Conservation (phyloP, 2,888 invertebrate genomes). For the Spodoptera exigua region DNA sequence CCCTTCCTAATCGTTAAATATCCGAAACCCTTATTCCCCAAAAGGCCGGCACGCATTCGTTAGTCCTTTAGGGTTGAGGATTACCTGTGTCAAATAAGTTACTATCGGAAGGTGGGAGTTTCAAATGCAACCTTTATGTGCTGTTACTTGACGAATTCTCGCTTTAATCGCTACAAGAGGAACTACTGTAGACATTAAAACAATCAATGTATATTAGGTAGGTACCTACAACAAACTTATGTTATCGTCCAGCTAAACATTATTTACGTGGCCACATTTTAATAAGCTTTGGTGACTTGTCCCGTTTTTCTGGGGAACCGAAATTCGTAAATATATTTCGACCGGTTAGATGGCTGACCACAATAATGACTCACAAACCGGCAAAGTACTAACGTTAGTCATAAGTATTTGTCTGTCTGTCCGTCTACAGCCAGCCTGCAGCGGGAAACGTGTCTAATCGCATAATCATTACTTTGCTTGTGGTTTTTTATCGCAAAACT, state of each 20-base stretch:
- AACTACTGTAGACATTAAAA: too few species aligned
- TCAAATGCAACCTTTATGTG: too few species aligned
- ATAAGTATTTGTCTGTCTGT: constrained; percentile 2
- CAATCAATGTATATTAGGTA: not conserved
- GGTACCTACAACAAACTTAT: not conserved
- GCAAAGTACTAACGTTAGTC: constrained; percentile 31
- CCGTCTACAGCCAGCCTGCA: not conserved
- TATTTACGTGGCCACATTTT: not conserved
- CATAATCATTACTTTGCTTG: not conserved
- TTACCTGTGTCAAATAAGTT: too few species aligned
- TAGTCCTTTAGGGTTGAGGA: too few species aligned
- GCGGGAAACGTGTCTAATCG: constrained; percentile 21
- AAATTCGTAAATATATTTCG: not conserved
- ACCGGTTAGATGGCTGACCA: not conserved
- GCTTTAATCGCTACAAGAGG: too few species aligned
- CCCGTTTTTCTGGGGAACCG: constrained; percentile 13
- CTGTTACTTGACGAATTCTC: too few species aligned
- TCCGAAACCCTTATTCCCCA: too few species aligned
- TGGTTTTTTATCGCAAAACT: constrained; percentile 5
- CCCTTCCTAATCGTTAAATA: too few species aligned
- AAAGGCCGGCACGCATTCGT: too few species aligned
- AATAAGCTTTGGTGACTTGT: constrained; percentile 27
- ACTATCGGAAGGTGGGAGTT: too few species aligned
- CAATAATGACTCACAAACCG: constrained; percentile 39
- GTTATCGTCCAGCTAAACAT: constrained; percentile 1